phyloP scores from a whole-genome alignment of 2,888 invertebrate genomes.

The Callinectes sapidus region DNA sequence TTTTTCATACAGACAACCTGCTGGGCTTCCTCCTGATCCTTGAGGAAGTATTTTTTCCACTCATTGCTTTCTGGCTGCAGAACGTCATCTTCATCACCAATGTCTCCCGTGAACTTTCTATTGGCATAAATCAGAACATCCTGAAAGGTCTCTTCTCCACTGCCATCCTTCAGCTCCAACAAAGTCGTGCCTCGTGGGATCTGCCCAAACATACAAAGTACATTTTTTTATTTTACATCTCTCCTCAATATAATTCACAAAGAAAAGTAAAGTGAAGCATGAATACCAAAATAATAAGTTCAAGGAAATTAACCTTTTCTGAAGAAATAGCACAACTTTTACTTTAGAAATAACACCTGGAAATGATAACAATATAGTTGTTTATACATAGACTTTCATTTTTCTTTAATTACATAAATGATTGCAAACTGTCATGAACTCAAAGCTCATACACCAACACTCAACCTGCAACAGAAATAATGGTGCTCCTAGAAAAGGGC shows the following conservation, averaged over 20 bases:
- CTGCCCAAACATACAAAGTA: constrained; percentile 4
- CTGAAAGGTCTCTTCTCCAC: neutral
- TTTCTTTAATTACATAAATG: too few species aligned
- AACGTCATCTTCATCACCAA: constrained; percentile 77
- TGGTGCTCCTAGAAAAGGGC: too few species aligned
- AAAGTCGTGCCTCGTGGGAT: constrained; percentile 20
- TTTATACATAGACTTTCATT: too few species aligned
- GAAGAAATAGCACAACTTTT: neutral
- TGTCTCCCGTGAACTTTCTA: constrained; percentile 77
- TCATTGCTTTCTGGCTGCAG: constrained; percentile 74
- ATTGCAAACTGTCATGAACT: too few species aligned
- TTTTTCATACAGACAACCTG: constrained; percentile 74
- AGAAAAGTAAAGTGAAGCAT: neutral
- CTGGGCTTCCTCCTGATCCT: constrained; percentile 71
- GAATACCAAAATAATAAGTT: neutral
- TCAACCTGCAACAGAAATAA: too few species aligned
- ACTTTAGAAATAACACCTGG: neutral
- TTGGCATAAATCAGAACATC: constrained; percentile 76
- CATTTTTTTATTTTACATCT: neutral
- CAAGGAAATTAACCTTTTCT: neutral
- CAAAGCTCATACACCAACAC: too few species aligned
- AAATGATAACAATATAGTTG: neutral
- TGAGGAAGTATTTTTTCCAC: constrained; percentile 76
- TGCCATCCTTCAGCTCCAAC: neutral
- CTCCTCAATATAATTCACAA: neutral